These are phyloP conservation scores for Falco rusticolus DNA, from an alignment of 2,797 vertebrate genomes.

Conservation along the genomic window DNA sequence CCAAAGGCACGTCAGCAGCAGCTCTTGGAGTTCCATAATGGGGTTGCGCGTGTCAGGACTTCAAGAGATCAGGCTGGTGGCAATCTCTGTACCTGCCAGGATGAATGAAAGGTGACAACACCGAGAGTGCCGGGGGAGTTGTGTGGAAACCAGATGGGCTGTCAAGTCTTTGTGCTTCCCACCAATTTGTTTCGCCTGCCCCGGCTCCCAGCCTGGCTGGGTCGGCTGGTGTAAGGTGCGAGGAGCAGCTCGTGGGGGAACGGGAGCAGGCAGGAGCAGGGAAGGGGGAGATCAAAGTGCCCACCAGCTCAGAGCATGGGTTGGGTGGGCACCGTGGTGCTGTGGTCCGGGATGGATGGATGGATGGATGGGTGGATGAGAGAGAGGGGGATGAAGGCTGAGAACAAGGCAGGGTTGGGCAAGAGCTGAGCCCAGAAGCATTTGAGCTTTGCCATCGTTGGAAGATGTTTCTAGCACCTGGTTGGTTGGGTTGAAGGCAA, in stretches of 20 bases:
- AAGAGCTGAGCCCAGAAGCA: not conserved
- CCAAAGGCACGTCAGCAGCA: not conserved
- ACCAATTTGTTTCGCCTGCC: accelerated
- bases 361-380: not conserved
- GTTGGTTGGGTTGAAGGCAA: not conserved
- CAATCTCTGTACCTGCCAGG: not conserved
- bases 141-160: not conserved
- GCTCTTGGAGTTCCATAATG: not conserved
- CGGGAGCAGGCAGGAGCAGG: not conserved
- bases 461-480: not conserved
- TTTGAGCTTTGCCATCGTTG: accelerated
- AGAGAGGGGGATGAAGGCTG: not conserved
- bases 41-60: not conserved
- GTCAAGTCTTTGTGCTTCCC: not conserved
- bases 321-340: not conserved
- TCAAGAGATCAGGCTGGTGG: not conserved
- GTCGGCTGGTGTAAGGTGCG: accelerated
- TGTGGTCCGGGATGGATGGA: not conserved
- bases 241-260: not conserved
- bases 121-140: accelerated
- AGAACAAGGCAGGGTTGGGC: not conserved
- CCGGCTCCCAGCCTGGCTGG: accelerated
- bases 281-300: not conserved
- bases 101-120: not conserved
- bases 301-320: accelerated